Conservation (phyloP, 2,888 invertebrate genomes). For the Bembecia ichneumoniformis region DNA sequence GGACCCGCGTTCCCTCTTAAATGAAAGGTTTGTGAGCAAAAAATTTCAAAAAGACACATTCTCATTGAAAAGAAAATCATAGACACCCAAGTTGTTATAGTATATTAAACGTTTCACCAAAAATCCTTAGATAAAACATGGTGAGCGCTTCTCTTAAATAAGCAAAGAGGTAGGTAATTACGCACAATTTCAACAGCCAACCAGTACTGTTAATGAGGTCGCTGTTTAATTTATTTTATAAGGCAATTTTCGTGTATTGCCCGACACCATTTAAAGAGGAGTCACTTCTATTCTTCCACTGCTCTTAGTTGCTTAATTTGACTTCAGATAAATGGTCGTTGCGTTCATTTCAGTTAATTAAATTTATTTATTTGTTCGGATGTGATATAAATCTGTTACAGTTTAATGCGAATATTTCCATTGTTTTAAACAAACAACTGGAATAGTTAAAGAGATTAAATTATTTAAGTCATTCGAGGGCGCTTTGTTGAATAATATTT, state of each 20-base stretch:
- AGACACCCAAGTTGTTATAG: too few species aligned
- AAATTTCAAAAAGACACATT: too few species aligned
- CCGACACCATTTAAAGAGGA: constrained; percentile 3
- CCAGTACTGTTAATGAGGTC: constrained; percentile 30
- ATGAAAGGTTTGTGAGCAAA: too few species aligned
- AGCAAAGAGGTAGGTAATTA: constrained; percentile 32
- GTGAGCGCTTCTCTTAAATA: constrained; percentile 28
- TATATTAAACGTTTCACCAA: too few species aligned
- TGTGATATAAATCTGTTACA: not conserved
- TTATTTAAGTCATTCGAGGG: too few species aligned
- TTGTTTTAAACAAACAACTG: too few species aligned
- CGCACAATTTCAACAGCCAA: constrained; percentile 21
- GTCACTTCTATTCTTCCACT: constrained; percentile 6
- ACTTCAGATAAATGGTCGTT: not conserved
- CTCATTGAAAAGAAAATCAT: too few species aligned
- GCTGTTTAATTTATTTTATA: constrained; percentile 34
- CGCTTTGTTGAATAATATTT: too few species aligned
- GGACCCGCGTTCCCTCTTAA: too few species aligned
- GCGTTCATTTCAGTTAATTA: not conserved
- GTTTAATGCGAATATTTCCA: not conserved
- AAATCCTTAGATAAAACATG: constrained; percentile 10
- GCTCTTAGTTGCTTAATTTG: constrained; percentile 2
- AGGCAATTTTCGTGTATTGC: constrained; percentile 29
- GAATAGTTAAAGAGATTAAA: too few species aligned
- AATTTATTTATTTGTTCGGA: not conserved